A percentile compares a stretch with the other conserved stretches of the same genome.
These are phyloP conservation scores for Glossophaga mutica DNA, from an alignment of 2,797 vertebrate genomes.

Conservation along the genomic window DNA sequence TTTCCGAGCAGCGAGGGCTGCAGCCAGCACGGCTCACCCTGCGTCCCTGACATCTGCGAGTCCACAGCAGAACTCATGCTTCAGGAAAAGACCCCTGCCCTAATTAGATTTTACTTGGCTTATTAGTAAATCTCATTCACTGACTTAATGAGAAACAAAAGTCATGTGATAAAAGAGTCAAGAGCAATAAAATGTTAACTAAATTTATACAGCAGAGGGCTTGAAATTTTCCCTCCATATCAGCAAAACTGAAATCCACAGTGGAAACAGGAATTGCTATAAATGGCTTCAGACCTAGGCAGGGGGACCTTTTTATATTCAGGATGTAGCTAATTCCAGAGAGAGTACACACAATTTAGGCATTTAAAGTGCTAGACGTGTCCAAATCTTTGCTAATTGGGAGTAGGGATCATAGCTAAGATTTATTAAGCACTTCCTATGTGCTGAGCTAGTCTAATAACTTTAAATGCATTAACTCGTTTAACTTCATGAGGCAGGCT, in stretches of 20 bases:
- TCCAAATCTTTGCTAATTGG: not conserved
- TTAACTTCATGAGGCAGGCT: not conserved
- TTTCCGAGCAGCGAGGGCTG: not conserved
- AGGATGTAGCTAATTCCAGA: constrained; percentile 61
- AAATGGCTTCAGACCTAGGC: constrained; percentile 53
- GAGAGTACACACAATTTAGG: not conserved
- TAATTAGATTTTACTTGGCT: constrained; percentile 82
- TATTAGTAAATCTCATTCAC: constrained; percentile 80
- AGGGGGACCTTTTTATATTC: not conserved
- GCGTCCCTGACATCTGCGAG: constrained; percentile 29
- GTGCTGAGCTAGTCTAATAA: too few species aligned
- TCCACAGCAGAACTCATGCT: constrained; percentile 71
- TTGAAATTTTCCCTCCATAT: constrained; percentile 72
- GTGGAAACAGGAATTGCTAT: constrained; percentile 71
- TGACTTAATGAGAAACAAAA: constrained; percentile 82
- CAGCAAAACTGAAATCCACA: constrained; percentile 65
- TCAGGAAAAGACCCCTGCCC: constrained; percentile 75
- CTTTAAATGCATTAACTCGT: too few species aligned
- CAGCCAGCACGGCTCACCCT: not conserved
- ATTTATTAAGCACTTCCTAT: fast-evolving
- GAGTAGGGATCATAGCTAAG: not conserved
- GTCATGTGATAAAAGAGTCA: constrained; percentile 72
- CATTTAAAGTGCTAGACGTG: constrained; percentile 3
- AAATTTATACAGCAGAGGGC: constrained; percentile 63
- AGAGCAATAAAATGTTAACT: constrained; percentile 62